Evolutionary conservation across 2,888 invertebrate species (phyloP), one percentile per base, ranked within the genome.

Genomic region (Neoaliturus tenellus): DNA sequence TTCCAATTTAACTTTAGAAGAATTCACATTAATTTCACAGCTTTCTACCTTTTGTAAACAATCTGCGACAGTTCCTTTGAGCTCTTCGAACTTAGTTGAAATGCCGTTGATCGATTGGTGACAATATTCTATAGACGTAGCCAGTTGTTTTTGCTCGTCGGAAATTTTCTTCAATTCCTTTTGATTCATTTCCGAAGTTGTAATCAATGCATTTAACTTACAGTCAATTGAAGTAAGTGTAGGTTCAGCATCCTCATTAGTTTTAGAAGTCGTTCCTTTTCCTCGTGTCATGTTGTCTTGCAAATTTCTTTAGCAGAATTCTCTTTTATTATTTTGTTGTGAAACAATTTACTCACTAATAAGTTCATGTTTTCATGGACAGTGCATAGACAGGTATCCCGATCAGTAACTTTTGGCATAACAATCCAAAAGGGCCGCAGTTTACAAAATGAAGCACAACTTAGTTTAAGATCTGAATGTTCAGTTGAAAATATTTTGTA

Each of bases 401-500:
- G n/a, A 48, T 80, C 80, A 55, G 69, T 69, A n/a, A 69, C 69
- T 69, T 69, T 69, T 33, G 69, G 69, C 8, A 69, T 33, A 23
- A 69, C 69, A 12, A 69, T 69, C 69, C 69, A 69, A 35, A 69
- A 69, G 6, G 69, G 69, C 35, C 69, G 31, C 48, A 87, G 84
- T 69, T 86, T 86, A 86, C 88, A 86, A 44, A 86, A 86, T 20
- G 80, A 55, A 12, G 83, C 23, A 75, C 85, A 86, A 67, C 82
- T 81, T 20, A 86, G 73, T 82, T 41, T 84, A 25, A 81, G 71
- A 23, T 71, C 25, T 25, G 67, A 83, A 85, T 67, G 58, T 69
- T 83, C 35, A 85, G 44, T 23, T 48, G 51, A 80, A 71, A 88
- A 88, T 80, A 87, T 87, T 78, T 87, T 87, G 85, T 88, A 86